phyloP scores from a whole-genome alignment of 2,888 invertebrate species.

The Drosophila ezoana region DNA sequence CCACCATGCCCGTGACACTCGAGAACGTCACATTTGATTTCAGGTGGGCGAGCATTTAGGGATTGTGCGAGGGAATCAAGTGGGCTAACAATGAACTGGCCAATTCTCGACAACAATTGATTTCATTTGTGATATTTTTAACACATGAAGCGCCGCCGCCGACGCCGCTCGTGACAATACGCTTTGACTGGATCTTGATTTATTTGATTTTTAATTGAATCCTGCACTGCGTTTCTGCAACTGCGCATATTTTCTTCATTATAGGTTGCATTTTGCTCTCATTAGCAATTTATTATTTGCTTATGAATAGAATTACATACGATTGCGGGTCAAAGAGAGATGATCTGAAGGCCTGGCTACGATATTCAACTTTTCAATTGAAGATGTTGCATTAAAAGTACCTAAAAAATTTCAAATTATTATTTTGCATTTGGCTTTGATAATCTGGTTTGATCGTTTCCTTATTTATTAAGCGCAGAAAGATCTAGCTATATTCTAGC shows the following conservation, averaged over 20 bases:
- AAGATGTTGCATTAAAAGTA: background rate
- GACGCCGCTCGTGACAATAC: slow-evolving; percentile 26
- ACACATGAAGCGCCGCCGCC: slow-evolving; percentile 36
- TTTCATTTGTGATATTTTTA: slow-evolving; percentile 54
- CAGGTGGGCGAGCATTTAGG: slow-evolving; percentile 56
- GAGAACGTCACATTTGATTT: slow-evolving; percentile 39
- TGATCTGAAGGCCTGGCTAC: no score
- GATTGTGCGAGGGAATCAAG: slow-evolving; percentile 38
- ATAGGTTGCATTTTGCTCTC: slow-evolving; percentile 10
- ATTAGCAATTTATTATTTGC: no score
- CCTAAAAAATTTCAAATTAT: background rate
- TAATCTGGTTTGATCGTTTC: background rate
- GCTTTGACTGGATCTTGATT: slow-evolving; percentile 25
- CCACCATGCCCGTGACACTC: slow-evolving; percentile 67
- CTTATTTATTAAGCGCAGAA: background rate
- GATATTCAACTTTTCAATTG: background rate
- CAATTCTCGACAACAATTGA: slow-evolving; percentile 60
- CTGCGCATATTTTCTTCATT: slow-evolving; percentile 35
- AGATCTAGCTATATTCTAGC: background rate
- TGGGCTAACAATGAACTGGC: slow-evolving; percentile 42
- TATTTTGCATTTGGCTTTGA: background rate
- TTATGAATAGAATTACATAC: no score
- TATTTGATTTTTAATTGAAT: slow-evolving; percentile 42
- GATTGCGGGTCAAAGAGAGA: no score
- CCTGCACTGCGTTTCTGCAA: slow-evolving; percentile 26